Base-by-base conservation (phyloP, 2,888 invertebrate species). In the Protophormia terraenovae region DNA sequence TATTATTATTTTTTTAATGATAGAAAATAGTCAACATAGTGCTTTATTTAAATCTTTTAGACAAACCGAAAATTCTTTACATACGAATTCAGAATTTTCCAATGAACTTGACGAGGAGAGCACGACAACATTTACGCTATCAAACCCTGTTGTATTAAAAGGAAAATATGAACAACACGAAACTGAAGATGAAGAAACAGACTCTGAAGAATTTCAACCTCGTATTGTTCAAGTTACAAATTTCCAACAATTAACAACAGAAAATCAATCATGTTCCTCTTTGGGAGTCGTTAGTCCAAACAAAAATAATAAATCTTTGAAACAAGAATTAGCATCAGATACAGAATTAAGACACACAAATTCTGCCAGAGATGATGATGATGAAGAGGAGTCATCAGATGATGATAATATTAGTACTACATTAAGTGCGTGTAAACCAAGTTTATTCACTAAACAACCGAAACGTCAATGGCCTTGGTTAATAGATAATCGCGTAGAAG, bases 391-490 rank as follows among this genome's bases (percentile, higher is more conserved):
- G 35, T 22, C 71, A 14, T 69, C 32, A 5, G 71, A 71, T 22
- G 84, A 75, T 6, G 75, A 76, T 32, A 62, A 50, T 47, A 12
- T 22, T 19, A 79, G 69, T 71, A 41, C 75, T 27, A 64, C 71
- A 22, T 60, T 90, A 7, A 88, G 87, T 78, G 86, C 85, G 2
- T 91, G 91, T 82, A 90, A 89, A 58, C 90, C 91, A 35, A 93
- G 93, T 77, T 90, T 93, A 3, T 94, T 93, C 83, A 91, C 87
- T 0, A 89, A 90, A 27, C 88, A 89, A 1, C 89, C 89, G 6
- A 90, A 89, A 16, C 91, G 93, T 5, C 91, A 92, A 24, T 93
- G 91, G 90, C 94, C 94, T 3, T 94, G 94, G 94, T 88, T 93
- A 71, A 90, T 89, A 62, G 89, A 90, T 64, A 84, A 85, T n/a